These are phyloP conservation scores for Caenorhabditis doughertyi DNA, from an alignment of 2,888 invertebrate species.

Conservation along the genomic window DNA sequence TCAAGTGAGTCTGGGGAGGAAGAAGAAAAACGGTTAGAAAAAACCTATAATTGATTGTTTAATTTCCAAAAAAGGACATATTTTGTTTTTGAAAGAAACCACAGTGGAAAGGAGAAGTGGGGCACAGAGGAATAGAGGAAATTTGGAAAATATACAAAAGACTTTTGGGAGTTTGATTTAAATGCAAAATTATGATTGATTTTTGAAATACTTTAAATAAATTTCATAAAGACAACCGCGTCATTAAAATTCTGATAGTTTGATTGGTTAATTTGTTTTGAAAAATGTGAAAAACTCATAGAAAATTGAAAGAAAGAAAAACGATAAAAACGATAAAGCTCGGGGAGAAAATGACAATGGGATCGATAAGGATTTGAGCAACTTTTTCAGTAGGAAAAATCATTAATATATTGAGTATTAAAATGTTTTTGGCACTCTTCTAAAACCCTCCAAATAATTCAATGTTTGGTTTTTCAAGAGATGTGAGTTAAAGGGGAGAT, in stretches of 20 bases:
- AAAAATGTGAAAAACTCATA: not conserved
- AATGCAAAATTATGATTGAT: slow-evolving; percentile 8
- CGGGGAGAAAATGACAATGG: slow-evolving; percentile 53
- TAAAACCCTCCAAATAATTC: slow-evolving; percentile 29
- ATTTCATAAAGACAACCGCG: slow-evolving; percentile 51
- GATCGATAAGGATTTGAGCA: slow-evolving; percentile 55
- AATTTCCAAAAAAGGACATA: slow-evolving; percentile 52
- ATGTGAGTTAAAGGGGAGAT: slow-evolving; percentile 34
- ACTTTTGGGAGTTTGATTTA: slow-evolving; percentile 49
- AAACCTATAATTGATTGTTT: slow-evolving; percentile 20
- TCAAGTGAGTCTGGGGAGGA: slow-evolving; percentile 14
- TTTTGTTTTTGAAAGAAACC: slow-evolving; percentile 53
- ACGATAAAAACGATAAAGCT: slow-evolving; percentile 43
- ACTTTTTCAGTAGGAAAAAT: slow-evolving; percentile 24
- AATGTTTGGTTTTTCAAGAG: slow-evolving; percentile 27
- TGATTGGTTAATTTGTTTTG: not conserved
- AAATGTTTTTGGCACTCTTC: slow-evolving; percentile 31
- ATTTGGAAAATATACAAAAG: slow-evolving; percentile 29
- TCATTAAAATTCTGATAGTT: slow-evolving; percentile 49
- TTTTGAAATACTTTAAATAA: slow-evolving; percentile 12
- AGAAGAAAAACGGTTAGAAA: not conserved
- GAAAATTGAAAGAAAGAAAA: not conserved
- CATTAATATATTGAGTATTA: not conserved
- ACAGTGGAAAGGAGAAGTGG: slow-evolving; percentile 50
- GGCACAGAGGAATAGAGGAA: slow-evolving; percentile 11